These are phyloP conservation scores for Fulmarus glacialis DNA, from an alignment of 2,113 vertebrate genomes.

Conservation along the genomic window DNA sequence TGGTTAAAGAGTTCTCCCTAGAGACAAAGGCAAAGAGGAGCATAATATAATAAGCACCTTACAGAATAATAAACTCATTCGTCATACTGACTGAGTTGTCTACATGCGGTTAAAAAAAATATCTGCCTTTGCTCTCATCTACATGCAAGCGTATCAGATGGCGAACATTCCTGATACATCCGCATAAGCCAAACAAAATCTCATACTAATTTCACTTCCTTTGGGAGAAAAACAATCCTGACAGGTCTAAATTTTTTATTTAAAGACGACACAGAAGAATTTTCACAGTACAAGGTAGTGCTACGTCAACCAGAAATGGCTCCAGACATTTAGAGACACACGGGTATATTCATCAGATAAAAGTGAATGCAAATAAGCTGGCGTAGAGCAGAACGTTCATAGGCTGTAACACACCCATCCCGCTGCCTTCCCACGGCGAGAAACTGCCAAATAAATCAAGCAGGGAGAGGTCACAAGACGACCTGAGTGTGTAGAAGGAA, in stretches of 20 bases:
- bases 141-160: neutral
- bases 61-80: constrained; percentile 51
- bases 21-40: constrained; percentile 27
- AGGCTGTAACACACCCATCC: neutral
- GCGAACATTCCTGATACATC: neutral
- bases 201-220: neutral
- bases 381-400: neutral
- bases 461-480: neutral
- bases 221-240: neutral
- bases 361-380: neutral
- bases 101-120: neutral
- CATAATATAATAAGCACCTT: constrained; percentile 37
- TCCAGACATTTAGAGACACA: neutral
- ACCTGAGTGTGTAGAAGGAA: neutral
- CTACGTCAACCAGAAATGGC: neutral
- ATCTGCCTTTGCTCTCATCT: neutral
- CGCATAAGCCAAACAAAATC: neutral
- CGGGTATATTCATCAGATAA: neutral
- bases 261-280: neutral
- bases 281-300: neutral
- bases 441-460: constrained; percentile 20
- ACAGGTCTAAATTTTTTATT: neutral
- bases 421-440: neutral
- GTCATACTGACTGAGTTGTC: neutral
- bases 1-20: constrained; percentile 38